Percentiles rank a stretch among this genome's conserved stretches.
Evolutionary conservation across 2,797 vertebrate species (phyloP).

Genomic region (Heliangelus exortis): DNA sequence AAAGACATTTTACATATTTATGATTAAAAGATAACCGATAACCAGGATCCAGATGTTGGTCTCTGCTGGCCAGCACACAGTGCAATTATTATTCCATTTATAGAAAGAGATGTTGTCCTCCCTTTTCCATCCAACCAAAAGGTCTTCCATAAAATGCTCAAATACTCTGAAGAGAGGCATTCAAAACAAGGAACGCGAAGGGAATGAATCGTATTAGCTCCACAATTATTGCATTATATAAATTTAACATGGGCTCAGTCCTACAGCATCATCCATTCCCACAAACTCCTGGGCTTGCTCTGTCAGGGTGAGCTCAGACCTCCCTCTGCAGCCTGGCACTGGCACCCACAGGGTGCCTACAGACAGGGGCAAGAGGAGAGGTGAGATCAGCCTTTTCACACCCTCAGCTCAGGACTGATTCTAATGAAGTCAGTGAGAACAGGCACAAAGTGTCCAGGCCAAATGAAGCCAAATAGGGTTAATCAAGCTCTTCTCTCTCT

Average conservation of each 20-base stretch:
- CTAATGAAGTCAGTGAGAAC: neutral
- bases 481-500: neutral
- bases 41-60: slow-evolving; percentile 52
- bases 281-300: neutral
- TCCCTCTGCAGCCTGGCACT: fast-evolving
- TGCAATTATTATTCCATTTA: slow-evolving; percentile 63
- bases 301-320: neutral
- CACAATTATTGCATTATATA: slow-evolving; percentile 51
- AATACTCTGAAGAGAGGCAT: slow-evolving; percentile 45
- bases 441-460: neutral
- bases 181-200: slow-evolving; percentile 49
- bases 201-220: neutral
- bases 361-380: neutral
- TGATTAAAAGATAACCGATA: slow-evolving; percentile 50
- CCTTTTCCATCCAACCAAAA: slow-evolving; percentile 32
- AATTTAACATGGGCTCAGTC: neutral
- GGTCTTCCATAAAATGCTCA: slow-evolving; percentile 26
- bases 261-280: neutral
- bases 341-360: neutral
- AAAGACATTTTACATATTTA: neutral
- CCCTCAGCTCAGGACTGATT: neutral
- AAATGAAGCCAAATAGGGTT: neutral
- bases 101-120: slow-evolving; percentile 32
- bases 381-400: neutral
- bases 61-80: slow-evolving; percentile 17